A percentile compares a stretch with the other conserved stretches of the same genome.
Evolutionary conservation across 2,888 invertebrate species (phyloP).

Genomic region (Lacanobia oleracea): DNA sequence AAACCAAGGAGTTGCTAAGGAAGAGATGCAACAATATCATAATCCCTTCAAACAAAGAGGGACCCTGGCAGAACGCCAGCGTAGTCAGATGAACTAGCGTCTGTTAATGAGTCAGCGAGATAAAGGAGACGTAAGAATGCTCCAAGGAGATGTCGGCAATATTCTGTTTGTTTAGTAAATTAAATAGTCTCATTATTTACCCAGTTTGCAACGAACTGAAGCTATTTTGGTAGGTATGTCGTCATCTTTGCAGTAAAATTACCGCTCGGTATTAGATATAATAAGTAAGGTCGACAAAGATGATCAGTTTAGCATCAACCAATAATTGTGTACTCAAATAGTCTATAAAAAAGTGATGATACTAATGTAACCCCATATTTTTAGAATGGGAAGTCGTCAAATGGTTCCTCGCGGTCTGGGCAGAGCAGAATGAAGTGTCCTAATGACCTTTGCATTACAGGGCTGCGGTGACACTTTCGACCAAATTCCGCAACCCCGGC

Average conservation of each 20-base stretch:
- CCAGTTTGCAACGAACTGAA: not conserved
- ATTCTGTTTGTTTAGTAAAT: conserved; percentile 13
- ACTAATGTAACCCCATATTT: not conserved
- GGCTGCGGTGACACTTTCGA: no score
- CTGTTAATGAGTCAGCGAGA: conserved; percentile 32
- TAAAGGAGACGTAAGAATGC: conserved; percentile 31
- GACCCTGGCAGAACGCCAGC: conserved; percentile 49
- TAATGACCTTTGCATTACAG: no score
- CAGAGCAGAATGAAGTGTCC: no score
- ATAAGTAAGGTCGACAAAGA: not conserved
- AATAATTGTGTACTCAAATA: not conserved
- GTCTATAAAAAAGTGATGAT: not conserved
- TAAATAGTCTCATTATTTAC: not conserved
- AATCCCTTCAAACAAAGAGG: conserved; percentile 48
- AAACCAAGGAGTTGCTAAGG: conserved; percentile 18
- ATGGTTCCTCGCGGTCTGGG: no score
- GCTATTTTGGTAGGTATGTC: not conserved
- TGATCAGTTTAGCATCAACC: not conserved
- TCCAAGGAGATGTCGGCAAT: conserved; percentile 39
- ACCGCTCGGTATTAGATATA: not conserved
- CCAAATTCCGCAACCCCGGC: no score
- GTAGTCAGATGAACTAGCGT: conserved; percentile 12
- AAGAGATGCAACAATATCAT: conserved; percentile 10
- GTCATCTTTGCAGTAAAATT: not conserved
- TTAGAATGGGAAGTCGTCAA: no score